Base-by-base conservation (phyloP, 2,797 vertebrate species). In the Macropodus opercularis region DNA sequence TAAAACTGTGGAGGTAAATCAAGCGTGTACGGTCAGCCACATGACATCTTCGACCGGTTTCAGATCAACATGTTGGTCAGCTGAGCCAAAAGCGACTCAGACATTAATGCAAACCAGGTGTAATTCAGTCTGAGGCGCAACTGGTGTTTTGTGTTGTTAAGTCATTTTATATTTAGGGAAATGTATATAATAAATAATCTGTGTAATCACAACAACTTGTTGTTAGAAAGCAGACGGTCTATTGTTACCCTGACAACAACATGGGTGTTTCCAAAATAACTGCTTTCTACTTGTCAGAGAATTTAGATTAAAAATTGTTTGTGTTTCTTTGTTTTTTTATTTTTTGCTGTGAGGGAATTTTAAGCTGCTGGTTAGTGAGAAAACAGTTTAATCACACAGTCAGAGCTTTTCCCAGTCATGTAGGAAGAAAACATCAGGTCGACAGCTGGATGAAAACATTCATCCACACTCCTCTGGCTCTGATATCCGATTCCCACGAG, bases 351-450 rank as follows among this genome's bases (percentile, higher is more conserved):
- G 47, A 44, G 22, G 51, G 26, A 17, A 14, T 68, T 63, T 64
- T 12, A 14, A 40, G 68, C 19, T 38, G 2, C 34, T 12, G 58
- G 14, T 50, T 24, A 34, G 64, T 41, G 71, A 80, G 68, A 79
- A 64, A 71, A 51, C 63, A 53, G 39, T 63, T 31, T 57, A 82
- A 83, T 85, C 79, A 80, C 71, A 85, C 10, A 49, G 62, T 80
- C 66, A 34, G 63, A 85, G 83, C 79, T 88, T 82, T 87, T 85
- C 75, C 39, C 68, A 71, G 75, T 79, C 79, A 23, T 80, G 82
- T 81, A 80, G 80, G 69, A 83, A 29, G 83, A 67, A 62, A 84
- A 88, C 89, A 87, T 87, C 83, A 84, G 81, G 85, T 51, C 75
- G 49, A 85, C 89, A 89, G 84, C 85, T 85, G 85, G 69, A 42